A percentile compares a stretch with the other conserved stretches of the same genome.
Evolutionary conservation across 1,140 invertebrate genomes (phyloP).

Genomic region (Agrilus planipennis): DNA sequence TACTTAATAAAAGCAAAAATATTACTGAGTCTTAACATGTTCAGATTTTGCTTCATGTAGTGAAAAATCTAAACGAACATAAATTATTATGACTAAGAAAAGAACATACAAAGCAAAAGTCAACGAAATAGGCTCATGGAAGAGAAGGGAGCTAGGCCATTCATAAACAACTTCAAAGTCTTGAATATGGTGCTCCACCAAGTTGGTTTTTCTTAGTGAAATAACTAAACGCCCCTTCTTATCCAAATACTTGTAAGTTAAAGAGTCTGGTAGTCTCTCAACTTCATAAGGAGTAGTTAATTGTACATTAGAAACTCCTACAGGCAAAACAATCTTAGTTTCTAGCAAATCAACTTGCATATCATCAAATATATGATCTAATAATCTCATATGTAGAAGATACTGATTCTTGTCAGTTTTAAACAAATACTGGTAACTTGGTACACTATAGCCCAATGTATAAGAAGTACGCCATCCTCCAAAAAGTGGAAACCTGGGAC

Average conservation of each 20-base stretch:
- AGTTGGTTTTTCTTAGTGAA: constrained; percentile 70
- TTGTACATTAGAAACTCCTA: constrained; percentile 75
- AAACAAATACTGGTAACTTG: constrained; percentile 91
- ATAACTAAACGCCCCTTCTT: constrained; percentile 86
- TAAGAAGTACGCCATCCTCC: constrained; percentile 99
- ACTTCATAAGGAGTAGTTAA: constrained; percentile 75
- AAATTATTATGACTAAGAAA: constrained; percentile 86
- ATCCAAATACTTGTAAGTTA: constrained; percentile 92
- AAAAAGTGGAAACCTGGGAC: constrained; percentile 94
- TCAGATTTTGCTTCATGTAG: constrained; percentile 44
- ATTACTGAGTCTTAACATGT: constrained; percentile 19
- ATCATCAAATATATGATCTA: constrained; percentile 96
- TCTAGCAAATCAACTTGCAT: constrained; percentile 87
- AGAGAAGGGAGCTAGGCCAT: constrained; percentile 72
- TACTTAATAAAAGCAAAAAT: too few species aligned
- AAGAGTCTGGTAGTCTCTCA: constrained; percentile 55
- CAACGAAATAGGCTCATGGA: constrained; percentile 88
- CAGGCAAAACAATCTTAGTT: constrained; percentile 88
- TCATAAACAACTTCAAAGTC: constrained; percentile 78
- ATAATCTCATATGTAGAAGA: constrained; percentile 77
- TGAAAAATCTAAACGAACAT: constrained; percentile 92
- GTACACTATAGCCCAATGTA: constrained; percentile 93
- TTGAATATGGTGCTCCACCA: constrained; percentile 96
- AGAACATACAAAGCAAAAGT: constrained; percentile 79
- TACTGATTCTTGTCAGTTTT: constrained; percentile 60